Evolutionary conservation across 2,888 invertebrate species (phyloP).

Genomic region (Cataglyphis livida): DNA sequence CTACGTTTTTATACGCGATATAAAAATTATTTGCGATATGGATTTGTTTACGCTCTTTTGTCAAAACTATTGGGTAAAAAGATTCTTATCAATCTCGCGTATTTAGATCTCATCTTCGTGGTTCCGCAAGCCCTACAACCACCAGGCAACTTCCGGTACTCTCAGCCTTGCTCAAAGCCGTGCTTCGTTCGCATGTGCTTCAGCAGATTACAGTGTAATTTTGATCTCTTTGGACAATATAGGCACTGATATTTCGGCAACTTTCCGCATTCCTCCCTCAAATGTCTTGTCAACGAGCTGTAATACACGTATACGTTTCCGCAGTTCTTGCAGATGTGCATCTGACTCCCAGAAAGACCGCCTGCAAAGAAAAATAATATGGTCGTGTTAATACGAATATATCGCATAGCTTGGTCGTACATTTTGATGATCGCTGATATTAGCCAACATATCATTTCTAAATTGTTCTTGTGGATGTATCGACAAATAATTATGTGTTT

Average conservation of each 20-base stretch:
- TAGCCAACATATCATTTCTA: conserved; percentile 1
- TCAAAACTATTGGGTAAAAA: neutral
- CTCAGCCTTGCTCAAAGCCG: conserved; percentile 47
- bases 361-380: conserved; percentile 78
- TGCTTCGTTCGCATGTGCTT: conserved; percentile 82
- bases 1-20: neutral
- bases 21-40: neutral
- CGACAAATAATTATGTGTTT: neutral
- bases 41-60: neutral
- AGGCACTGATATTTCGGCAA: conserved; percentile 82
- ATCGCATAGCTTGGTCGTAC: neutral
- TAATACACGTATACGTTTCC: conserved; percentile 81
- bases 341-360: conserved; percentile 63
- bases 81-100: conserved; percentile 1
- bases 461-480: neutral
- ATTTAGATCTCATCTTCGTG: neutral
- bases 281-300: conserved; percentile 80
- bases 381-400: conserved; percentile 58
- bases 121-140: neutral
- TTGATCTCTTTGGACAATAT: conserved; percentile 81
- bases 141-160: neutral
- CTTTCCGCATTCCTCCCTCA: conserved; percentile 82
- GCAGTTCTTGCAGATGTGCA: conserved; percentile 76
- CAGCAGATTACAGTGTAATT: conserved; percentile 82
- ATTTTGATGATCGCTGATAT: conserved; percentile 32